Conservation (phyloP, 2,888 invertebrate genomes). For the Leptogaster cylindrica region DNA sequence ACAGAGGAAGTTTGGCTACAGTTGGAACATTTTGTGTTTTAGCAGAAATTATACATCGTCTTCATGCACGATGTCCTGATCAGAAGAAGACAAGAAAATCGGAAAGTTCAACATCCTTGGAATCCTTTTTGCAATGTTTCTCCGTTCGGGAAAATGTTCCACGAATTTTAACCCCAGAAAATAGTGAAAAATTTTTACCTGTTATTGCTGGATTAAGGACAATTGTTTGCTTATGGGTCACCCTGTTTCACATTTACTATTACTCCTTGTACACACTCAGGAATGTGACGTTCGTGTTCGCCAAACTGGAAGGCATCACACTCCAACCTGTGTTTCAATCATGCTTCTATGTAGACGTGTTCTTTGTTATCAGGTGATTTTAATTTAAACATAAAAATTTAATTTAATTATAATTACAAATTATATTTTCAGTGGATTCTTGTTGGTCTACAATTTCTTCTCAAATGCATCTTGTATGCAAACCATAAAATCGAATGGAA, state of each 20-base stretch:
- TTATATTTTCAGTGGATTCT: constrained; percentile 51
- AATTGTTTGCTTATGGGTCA: constrained; percentile 55
- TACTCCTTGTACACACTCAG: constrained; percentile 54
- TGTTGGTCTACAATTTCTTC: constrained; percentile 54
- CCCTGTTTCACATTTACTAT: constrained; percentile 55
- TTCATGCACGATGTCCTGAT: constrained; percentile 44
- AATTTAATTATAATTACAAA: neutral
- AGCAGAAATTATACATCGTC: constrained; percentile 50
- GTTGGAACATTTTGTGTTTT: constrained; percentile 47
- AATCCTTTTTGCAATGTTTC: constrained; percentile 53
- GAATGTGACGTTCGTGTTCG: constrained; percentile 53
- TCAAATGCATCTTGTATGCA: constrained; percentile 50
- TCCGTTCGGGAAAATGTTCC: constrained; percentile 51
- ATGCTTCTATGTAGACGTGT: constrained; percentile 55
- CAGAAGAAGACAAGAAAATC: constrained; percentile 34
- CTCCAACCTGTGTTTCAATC: constrained; percentile 54
- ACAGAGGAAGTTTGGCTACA: constrained; percentile 14
- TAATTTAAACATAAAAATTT: neutral
- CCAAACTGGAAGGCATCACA: constrained; percentile 51
- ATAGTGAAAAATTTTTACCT: constrained; percentile 50
- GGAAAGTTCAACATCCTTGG: constrained; percentile 42
- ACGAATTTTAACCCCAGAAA: constrained; percentile 49
- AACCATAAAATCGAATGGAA: constrained; percentile 48
- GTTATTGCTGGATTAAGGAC: constrained; percentile 54
- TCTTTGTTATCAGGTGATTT: constrained; percentile 55